These are phyloP conservation scores for Nymphalis c-album DNA, from an alignment of 2,888 invertebrate species.

Conservation along the genomic window DNA sequence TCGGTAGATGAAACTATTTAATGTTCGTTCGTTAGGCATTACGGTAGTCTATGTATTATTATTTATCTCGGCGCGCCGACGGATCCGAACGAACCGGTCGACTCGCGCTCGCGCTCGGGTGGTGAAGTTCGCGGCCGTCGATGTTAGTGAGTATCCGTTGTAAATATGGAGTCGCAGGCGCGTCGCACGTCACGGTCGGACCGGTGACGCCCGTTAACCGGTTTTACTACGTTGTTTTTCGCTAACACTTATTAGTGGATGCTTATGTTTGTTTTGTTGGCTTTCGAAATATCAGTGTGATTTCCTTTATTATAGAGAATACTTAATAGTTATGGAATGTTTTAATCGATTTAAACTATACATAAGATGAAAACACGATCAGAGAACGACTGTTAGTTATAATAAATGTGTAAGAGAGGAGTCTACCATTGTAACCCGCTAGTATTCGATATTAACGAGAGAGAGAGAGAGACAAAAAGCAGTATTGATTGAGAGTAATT, in stretches of 20 bases:
- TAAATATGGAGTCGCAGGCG: constrained; percentile 53
- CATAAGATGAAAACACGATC: constrained; percentile 44
- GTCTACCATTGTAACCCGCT: constrained; percentile 37
- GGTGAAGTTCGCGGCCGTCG: constrained; percentile 35
- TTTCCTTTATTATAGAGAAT: constrained; percentile 69
- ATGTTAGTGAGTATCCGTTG: constrained; percentile 36
- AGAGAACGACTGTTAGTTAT: constrained; percentile 44
- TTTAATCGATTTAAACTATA: constrained; percentile 62
- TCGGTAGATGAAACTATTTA: constrained; percentile 55
- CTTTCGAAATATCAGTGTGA: constrained; percentile 79
- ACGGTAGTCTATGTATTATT: constrained; percentile 44
- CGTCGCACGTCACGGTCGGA: constrained; percentile 44
- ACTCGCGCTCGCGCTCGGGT: neutral
- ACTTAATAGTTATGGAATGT: constrained; percentile 73
- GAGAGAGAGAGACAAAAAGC: constrained; percentile 40
- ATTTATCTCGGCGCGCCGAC: constrained; percentile 30
- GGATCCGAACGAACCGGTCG: neutral
- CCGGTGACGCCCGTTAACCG: constrained; percentile 50
- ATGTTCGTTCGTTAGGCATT: constrained; percentile 59
- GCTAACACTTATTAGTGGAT: constrained; percentile 73
- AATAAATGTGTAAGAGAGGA: constrained; percentile 45
- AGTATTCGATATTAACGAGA: constrained; percentile 29
- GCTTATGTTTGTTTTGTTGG: constrained; percentile 78
- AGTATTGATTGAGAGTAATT: constrained; percentile 42
- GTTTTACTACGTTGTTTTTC: constrained; percentile 61